A percentile compares a stretch with the other conserved stretches of the same genome.
These are phyloP conservation scores for Zophobas morio DNA, from an alignment of 1,140 invertebrate genomes.

Conservation along the genomic window DNA sequence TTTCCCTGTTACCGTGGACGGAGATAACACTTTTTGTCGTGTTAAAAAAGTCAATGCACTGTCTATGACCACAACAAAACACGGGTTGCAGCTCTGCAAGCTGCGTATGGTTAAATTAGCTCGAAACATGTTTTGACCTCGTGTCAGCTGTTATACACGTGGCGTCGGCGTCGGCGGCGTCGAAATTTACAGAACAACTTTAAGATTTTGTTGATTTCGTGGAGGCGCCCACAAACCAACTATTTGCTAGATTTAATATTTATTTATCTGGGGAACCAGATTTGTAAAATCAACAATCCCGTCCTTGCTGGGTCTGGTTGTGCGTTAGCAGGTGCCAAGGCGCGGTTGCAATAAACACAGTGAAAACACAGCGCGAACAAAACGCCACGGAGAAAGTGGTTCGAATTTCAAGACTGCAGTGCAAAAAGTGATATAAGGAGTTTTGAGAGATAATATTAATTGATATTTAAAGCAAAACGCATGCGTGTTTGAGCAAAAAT, in stretches of 20 bases:
- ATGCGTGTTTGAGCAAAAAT: too few species aligned
- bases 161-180: slow-evolving; percentile 17
- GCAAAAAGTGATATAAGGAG: too few species aligned
- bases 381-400: too few species aligned
- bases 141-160: slow-evolving; percentile 30
- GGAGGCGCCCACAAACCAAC: background rate
- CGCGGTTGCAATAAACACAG: too few species aligned
- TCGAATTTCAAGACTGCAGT: too few species aligned
- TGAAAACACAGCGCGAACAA: too few species aligned
- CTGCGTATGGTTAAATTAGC: slow-evolving; percentile 25
- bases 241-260: slow-evolving; percentile 2
- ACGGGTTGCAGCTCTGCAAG: slow-evolving; percentile 17
- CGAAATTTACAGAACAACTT: slow-evolving; percentile 1
- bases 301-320: background rate
- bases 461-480: too few species aligned
- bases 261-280: slow-evolving; percentile 18
- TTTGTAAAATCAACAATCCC: background rate
- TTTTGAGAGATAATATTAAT: too few species aligned
- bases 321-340: background rate
- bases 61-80: slow-evolving; percentile 13
- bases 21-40: background rate
- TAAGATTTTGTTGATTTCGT: background rate
- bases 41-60: slow-evolving; percentile 20
- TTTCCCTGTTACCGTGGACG: background rate
- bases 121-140: slow-evolving; percentile 29